Evolutionary conservation across 2,888 invertebrate species (phyloP).

Genomic region (Atherix ibis): DNA sequence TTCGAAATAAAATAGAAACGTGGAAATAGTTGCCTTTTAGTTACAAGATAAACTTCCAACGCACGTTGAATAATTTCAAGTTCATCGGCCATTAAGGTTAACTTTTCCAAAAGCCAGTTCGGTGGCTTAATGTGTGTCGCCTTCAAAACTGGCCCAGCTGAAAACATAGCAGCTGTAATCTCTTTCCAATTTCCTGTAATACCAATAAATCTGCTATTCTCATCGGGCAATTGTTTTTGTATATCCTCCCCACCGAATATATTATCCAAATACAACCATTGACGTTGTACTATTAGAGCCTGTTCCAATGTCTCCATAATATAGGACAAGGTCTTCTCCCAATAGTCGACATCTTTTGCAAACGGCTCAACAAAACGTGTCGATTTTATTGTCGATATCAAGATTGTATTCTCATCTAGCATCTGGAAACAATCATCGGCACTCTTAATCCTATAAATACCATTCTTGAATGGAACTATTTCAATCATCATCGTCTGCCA

Average conservation of each 20-base stretch:
- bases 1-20: conserved; percentile 71
- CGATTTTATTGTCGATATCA: conserved; percentile 73
- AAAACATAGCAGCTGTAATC: conserved; percentile 37
- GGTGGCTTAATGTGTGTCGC: conserved; percentile 44
- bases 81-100: conserved; percentile 56
- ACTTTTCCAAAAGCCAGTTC: conserved; percentile 46
- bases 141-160: conserved; percentile 38
- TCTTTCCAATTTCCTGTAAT: conserved; percentile 56
- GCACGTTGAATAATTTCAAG: conserved; percentile 69
- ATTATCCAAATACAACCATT: conserved; percentile 77
- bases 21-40: conserved; percentile 76
- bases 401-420: conserved; percentile 72
- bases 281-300: conserved; percentile 64
- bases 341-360: conserved; percentile 63
- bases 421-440: conserved; percentile 62
- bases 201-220: conserved; percentile 56
- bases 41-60: conserved; percentile 73
- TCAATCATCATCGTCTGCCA: conserved; percentile 61
- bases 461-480: conserved; percentile 52
- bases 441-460: conserved; percentile 51
- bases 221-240: conserved; percentile 61
- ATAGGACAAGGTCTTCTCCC: conserved; percentile 71
- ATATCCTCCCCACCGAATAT: conserved; percentile 82
- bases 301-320: conserved; percentile 69
- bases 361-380: conserved; percentile 79